Base-by-base conservation (phyloP, 2,797 vertebrate species). In the Crax fasciolata region DNA sequence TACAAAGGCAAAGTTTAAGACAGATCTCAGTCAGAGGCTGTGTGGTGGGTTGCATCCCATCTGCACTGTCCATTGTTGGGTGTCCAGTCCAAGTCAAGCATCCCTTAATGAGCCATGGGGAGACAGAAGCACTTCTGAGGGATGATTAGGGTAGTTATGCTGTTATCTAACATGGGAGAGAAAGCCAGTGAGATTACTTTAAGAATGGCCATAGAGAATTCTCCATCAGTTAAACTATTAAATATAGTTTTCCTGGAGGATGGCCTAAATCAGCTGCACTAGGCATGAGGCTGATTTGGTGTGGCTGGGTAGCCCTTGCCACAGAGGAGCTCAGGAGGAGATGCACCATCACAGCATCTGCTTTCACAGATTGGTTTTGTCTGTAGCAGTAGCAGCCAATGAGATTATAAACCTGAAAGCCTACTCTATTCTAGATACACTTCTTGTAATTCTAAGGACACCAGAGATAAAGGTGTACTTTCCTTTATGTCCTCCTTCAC, bases 71-170 rank as follows among this genome's bases (percentile, higher is more conserved):
- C 59, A 30, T 51, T 24, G 25, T 55, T 52, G 71, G 28, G 20
- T 70, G 16, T 55, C n/a, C 79, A 41, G 51, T 59, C 15, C 15
- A 63, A 83, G 49, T 18, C 39, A 66, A 68, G 9, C 62, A 81
- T 23, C 20, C 21, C 3, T 72, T 73, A 75, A 38, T 52, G 51
- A 48, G 13, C 24, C 19, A 7, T 38, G 28, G 35, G 35, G 24
- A 84, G 54, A 25, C n/a, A 48, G 20, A 84, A 49, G 11, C 14
- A 39, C 24, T 61, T 80, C 49, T 74, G 28, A 86, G 62, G 14
- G 32, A n/a, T 0, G 0, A 30, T 11, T 35, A 39, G 23, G 5
- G 16, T 46, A 66, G 28, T 62, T 9, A 2, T 75, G 3, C 7
- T 80, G 21, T 16, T 67, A 10, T 61, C 52, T 73, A 35, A 67